phyloP scores from a whole-genome alignment of 92 coral and sea anemone genomes.

The Heteractis magnifica region DNA sequence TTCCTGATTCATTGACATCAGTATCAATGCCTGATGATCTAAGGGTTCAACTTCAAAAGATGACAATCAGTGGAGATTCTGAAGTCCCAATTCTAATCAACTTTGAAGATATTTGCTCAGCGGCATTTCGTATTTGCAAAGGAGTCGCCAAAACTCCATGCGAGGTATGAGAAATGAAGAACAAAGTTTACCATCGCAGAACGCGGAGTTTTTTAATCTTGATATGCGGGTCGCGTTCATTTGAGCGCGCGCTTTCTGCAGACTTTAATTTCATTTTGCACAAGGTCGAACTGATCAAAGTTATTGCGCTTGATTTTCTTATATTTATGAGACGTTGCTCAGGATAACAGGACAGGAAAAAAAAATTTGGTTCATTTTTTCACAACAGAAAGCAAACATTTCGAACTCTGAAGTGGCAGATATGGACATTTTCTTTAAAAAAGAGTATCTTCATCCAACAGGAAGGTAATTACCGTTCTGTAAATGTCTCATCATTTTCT shows the following conservation, averaged over 20 bases:
- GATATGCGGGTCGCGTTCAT: background rate
- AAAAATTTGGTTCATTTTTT: background rate
- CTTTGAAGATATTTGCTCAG: constrained; percentile 81
- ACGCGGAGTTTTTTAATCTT: too few species aligned
- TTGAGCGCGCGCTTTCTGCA: background rate
- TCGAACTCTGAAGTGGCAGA: constrained; percentile 60
- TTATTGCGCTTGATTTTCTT: too few species aligned
- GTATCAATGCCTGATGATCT: constrained; percentile 55
- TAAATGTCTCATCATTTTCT: too few species aligned
- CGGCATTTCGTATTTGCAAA: constrained; percentile 73
- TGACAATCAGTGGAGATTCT: constrained; percentile 69
- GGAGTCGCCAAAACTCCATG: constrained; percentile 78
- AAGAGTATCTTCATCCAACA: constrained; percentile 73
- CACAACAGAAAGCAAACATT: constrained; percentile 56
- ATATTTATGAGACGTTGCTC: too few species aligned
- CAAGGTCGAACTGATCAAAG: too few species aligned
- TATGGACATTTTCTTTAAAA: constrained; percentile 77
- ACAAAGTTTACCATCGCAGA: background rate
- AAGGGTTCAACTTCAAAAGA: constrained; percentile 41
- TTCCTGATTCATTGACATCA: constrained; percentile 39
- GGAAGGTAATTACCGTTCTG: constrained; percentile 61
- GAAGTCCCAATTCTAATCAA: constrained; percentile 61
- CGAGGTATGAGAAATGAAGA: constrained; percentile 42
- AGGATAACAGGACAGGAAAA: too few species aligned
- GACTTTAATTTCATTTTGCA: too few species aligned